Base-by-base conservation (phyloP, 2,888 invertebrate genomes). In the Argyresthia goedartella region DNA sequence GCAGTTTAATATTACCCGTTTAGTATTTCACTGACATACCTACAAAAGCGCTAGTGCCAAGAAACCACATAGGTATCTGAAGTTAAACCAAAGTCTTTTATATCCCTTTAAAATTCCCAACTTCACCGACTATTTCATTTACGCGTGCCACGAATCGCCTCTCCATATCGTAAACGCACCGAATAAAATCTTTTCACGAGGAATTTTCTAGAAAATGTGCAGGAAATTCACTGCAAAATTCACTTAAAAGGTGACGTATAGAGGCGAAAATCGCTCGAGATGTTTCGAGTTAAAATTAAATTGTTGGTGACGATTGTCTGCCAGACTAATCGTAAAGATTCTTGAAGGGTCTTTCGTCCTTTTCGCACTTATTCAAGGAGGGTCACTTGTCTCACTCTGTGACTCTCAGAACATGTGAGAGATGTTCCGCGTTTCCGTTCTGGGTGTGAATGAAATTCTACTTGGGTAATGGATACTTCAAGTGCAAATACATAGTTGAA, bases 251-350 rank as follows among this genome's bases (percentile, higher is more conserved):
- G 0, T 0, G 11, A 8, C 0, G 0, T 0, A 56, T 63, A 65
- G 57, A 62, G 64, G 52, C 46, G 50, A 54, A 59, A 56, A 56
- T 58, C 14, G 46, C 14, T 8, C 49, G 34, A 36, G 50, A 35
- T 1, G 14, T 4, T 15, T 10, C 9, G n/a, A 49, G 56, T 65
- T 73, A 72, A 71, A 75, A 66, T 71, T 76, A 76, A 76, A 76
- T 73, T 65, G 55, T 67, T 64, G 65, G 60, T 59, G 58, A 59
- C 60, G 66, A 69, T 71, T 71, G 69, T 70, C 68, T 73, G 69
- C 60, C 60, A 58, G 56, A 66, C 63, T 73, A 72, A 77, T 76
- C 76, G 72, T 78, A 73, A 75, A 74, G 73, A 73, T 73, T 68
- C 68, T 71, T 60, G 64, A 65, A 60, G 64, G 36, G 11, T 41